Evolutionary conservation across 1,140 invertebrate genomes (phyloP), one percentile per base, ranked within the genome.

Genomic region (Diuraphis noxia): DNA sequence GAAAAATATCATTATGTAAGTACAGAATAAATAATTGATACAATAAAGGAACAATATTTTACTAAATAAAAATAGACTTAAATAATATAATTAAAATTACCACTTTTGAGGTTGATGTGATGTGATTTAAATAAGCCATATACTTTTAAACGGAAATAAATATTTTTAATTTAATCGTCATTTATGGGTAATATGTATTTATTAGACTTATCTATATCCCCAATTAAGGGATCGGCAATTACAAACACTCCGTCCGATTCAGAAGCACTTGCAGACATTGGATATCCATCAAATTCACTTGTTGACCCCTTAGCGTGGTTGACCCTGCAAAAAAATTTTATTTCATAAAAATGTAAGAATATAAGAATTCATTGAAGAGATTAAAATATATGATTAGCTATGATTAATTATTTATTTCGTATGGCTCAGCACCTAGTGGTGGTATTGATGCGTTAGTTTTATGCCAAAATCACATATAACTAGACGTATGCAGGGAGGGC

Each of bases 151-250:
- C 25, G 40, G 25, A 41, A 81, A 81, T 38, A 25, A 38, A 40
- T 81, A 81, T 25, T 38, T 40, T 40, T 82, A 30, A 34, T 36
- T 43, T 85, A 85, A 34, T 85, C 72, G 0, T 46, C 43, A 30
- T 52, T 46, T 46, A 91, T 91, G 34, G 89, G 89, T 30, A 91
- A n/a, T 4, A n/a, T 81, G 34, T 91, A 91, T 52, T 91, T 91
- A 49, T 82, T 91, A 6, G 89, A 91, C 30, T 91, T 91, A 52
- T 91, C 89, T 36, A 81, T 23, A 21, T 91, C 89, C 17, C 77
- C 89, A 25, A 82, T 82, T 82, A 91, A 30, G 9, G 89, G 77
- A 13, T 91, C 77, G 23, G 86, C 52, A 19, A 91, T 91, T n/a
- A 82, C 77, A 38, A 82, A 91, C 2, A 91, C 89, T 34, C 88